Conservation (phyloP, 2,113 vertebrate genomes). For the Pollimyrus isidori region DNA sequence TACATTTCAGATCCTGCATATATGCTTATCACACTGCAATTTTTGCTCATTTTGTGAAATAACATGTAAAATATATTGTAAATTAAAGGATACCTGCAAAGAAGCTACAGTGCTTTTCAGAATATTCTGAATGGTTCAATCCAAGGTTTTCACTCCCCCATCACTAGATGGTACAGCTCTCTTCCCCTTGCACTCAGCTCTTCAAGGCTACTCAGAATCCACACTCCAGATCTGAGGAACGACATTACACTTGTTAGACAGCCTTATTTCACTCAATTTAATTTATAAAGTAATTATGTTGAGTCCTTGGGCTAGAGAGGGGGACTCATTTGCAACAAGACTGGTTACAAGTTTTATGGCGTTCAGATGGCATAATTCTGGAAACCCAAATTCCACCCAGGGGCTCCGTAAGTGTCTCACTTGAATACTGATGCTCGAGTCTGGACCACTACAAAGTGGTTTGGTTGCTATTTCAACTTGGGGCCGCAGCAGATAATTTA, state of each 20-base stretch:
- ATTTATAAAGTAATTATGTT: constrained; percentile 23
- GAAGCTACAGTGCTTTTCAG: neutral
- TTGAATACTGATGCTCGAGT: constrained; percentile 10
- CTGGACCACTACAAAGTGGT: neutral
- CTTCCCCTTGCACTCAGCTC: neutral
- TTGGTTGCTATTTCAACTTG: neutral
- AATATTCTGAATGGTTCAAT: neutral
- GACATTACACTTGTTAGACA: constrained; percentile 10
- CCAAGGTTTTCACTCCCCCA: neutral
- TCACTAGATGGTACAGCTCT: neutral
- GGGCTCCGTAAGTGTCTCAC: neutral
- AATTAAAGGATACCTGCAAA: neutral
- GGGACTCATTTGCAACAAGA: constrained; percentile 7
- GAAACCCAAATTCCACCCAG: constrained; percentile 11
- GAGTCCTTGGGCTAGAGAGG: constrained; percentile 3
- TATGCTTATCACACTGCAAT: neutral
- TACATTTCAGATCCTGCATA: neutral
- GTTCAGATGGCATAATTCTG: neutral
- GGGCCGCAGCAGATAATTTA: neutral
- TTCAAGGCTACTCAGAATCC: constrained; percentile 10
- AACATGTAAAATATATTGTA: neutral
- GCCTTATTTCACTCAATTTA: constrained; percentile 16
- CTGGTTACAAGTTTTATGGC: neutral
- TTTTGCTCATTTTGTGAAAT: neutral
- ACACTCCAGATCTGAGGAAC: neutral